These are phyloP conservation scores for Falco rusticolus DNA, from an alignment of 2,797 vertebrate genomes.

Conservation along the genomic window DNA sequence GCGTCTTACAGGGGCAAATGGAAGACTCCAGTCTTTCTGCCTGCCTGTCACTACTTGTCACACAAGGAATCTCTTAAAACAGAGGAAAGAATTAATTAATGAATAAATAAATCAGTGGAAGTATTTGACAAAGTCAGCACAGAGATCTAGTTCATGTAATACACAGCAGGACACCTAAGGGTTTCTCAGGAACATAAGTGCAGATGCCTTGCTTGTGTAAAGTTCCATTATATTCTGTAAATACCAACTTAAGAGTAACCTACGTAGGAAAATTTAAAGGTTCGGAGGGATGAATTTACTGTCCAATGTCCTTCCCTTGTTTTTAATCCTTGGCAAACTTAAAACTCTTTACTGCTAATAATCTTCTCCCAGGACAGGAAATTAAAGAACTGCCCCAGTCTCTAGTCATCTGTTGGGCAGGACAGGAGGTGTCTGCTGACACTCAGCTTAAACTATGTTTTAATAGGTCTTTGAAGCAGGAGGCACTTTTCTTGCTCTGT, in stretches of 20 bases:
- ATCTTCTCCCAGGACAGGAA: neutral
- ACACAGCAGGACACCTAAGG: neutral
- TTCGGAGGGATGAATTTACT: neutral
- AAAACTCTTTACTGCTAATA: neutral
- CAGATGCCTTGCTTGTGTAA: neutral
- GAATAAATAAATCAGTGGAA: neutral
- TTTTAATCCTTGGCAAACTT: neutral
- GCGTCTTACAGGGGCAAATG: neutral
- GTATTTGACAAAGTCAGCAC: neutral
- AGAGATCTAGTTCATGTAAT: neutral
- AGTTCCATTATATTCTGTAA: neutral
- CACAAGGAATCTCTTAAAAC: neutral
- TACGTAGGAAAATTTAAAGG: neutral
- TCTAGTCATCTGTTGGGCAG: neutral
- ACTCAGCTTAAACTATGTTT: neutral
- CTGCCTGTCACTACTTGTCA: neutral
- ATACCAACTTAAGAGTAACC: neutral
- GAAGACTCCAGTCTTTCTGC: neutral
- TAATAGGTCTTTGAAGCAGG: neutral
- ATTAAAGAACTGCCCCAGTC: neutral
- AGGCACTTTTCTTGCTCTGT: neutral
- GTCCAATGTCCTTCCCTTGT: neutral
- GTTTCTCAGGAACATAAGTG: neutral
- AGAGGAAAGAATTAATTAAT: neutral
- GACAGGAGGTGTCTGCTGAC: neutral